Evolutionary conservation across 2,888 invertebrate species (phyloP), one percentile per base, ranked within the genome.

Genomic region (Embidobia sp.): DNA sequence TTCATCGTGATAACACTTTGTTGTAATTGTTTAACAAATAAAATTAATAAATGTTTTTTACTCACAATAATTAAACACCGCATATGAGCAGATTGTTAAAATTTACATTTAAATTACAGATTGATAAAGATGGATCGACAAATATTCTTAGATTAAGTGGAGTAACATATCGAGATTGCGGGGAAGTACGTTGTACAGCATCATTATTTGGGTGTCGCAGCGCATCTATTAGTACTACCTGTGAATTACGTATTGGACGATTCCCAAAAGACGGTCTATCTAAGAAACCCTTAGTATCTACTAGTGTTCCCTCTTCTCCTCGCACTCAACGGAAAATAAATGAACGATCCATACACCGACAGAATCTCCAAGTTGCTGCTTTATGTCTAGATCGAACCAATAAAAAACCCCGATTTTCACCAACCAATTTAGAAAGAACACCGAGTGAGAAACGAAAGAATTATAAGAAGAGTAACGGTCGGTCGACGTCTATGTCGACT

Each of bases 61-160:
- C n/a, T n/a, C n/a, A n/a, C n/a, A n/a, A n/a, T n/a, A n/a, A n/a
- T n/a, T n/a, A n/a, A n/a, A n/a, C n/a, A n/a, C n/a, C n/a, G n/a
- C n/a, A n/a, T n/a, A n/a, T n/a, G n/a, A n/a, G n/a, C n/a, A n/a
- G n/a, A n/a, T n/a, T n/a, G n/a, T n/a, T n/a, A n/a, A n/a, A n/a
- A n/a, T 22, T 22, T 4, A 22, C 22, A 22, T 6, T 6, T 6
- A 22, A 16, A 49, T 63, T 61, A 5, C 84, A 91, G 91, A 86
- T 91, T 79, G 91, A 91, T 82, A 89, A 90, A 81, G 88, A 90
- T 79, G 90, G 86, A 83, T 91, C 92, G 84, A 90, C 91, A 81
- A 91, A 90, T 85, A 91, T 93, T 82, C 90, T 94, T 79, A 92
- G 92, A 86, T 91, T 94, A 83, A 88, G 90, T 70, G 91, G 91